These are phyloP conservation scores for Chascanopsetta lugubris DNA, from an alignment of 2,113 vertebrate genomes.

Conservation along the genomic window DNA sequence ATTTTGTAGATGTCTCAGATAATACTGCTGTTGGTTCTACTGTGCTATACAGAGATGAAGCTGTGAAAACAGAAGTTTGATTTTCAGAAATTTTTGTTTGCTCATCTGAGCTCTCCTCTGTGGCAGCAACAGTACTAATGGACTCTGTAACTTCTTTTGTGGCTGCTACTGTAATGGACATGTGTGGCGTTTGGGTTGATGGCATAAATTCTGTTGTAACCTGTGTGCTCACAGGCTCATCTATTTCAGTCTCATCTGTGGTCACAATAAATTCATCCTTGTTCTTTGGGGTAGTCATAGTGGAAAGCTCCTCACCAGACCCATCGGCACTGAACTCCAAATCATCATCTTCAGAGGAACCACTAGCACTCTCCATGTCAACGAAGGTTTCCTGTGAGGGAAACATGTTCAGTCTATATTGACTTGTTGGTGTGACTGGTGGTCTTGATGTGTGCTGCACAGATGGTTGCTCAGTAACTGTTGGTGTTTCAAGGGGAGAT, in stretches of 20 bases:
- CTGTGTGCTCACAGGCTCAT: constrained; percentile 34
- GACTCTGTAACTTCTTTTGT: constrained; percentile 2
- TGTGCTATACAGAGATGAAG: constrained; percentile 22
- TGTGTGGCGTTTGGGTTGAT: constrained; percentile 38
- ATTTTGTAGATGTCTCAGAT: not conserved
- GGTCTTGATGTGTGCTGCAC: not conserved
- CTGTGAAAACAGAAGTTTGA: not conserved
- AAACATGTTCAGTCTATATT: not conserved
- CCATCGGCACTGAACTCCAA: constrained; percentile 50
- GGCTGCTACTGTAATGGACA: constrained; percentile 1
- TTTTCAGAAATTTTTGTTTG: not conserved
- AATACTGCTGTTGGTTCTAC: not conserved
- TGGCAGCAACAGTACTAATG: constrained; percentile 11
- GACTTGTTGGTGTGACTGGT: not conserved
- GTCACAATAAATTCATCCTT: constrained; percentile 32
- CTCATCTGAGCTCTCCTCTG: constrained; percentile 8
- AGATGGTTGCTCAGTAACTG: not conserved
- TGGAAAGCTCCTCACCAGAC: constrained; percentile 27
- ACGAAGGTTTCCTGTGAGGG: constrained; percentile 31
- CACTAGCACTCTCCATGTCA: constrained; percentile 57
- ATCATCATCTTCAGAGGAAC: constrained; percentile 28
- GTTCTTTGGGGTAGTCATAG: constrained; percentile 34
- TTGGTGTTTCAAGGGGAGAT: not conserved
- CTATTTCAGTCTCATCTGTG: constrained; percentile 70
- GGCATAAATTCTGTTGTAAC: constrained; percentile 6